Conservation (phyloP, 2,113 vertebrate genomes). For the Aspiorhynchus laticeps region DNA sequence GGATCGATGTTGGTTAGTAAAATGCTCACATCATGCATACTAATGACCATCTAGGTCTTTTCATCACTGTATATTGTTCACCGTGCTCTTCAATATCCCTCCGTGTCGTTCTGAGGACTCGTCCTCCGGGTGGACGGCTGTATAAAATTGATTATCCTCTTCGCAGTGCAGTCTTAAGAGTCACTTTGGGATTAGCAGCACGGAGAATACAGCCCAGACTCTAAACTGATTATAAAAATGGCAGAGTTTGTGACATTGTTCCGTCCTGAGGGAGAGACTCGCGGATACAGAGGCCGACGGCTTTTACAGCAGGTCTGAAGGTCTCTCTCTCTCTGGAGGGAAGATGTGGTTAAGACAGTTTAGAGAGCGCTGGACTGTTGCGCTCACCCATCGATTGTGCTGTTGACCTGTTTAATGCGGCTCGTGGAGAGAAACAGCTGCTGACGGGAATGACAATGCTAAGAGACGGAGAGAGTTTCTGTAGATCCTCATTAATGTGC, state of each 20-base stretch:
- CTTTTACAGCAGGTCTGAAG: conserved; percentile 34
- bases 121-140: neutral
- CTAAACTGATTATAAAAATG: conserved; percentile 77
- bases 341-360: conserved; percentile 44
- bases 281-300: neutral
- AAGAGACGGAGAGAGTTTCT: neutral
- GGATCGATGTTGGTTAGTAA: neutral
- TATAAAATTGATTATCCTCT: conserved; percentile 70
- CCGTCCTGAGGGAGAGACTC: conserved; percentile 23
- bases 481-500: conserved; percentile 21
- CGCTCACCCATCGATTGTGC: conserved; percentile 41
- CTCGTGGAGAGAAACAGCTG: neutral
- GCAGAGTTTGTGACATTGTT: conserved; percentile 45
- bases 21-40: neutral
- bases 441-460: conserved; percentile 19
- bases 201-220: conserved; percentile 61
- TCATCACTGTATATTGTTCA: neutral
- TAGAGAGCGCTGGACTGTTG: conserved; percentile 38
- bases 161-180: conserved; percentile 68
- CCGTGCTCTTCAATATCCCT: neutral
- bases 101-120: conserved; percentile 52
- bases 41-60: neutral
- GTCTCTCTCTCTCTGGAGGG: conserved; percentile 12
- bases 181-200: conserved; percentile 73
- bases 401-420: conserved; percentile 53